Percentiles rank a stretch among this genome's conserved stretches.
phyloP scores from a whole-genome alignment of 1,140 invertebrate species.

The Monomorium pharaonis region DNA sequence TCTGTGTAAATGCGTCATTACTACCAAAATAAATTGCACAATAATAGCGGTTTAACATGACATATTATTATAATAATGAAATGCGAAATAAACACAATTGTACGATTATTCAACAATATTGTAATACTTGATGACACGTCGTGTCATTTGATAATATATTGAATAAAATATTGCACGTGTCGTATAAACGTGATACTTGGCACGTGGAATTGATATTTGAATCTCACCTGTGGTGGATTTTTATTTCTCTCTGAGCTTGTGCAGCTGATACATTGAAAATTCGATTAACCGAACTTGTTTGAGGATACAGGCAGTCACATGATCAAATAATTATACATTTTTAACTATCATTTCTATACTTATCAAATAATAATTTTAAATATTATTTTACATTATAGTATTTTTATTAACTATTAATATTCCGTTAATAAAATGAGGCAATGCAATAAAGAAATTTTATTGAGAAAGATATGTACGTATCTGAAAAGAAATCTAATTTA shows the following conservation, averaged over 20 bases:
- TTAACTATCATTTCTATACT: background rate
- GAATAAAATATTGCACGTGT: slow-evolving; percentile 9
- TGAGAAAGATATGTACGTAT: background rate
- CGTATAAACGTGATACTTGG: background rate
- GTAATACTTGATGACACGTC: slow-evolving; percentile 33
- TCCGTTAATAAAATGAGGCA: too few relatives aligned
- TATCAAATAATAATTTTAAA: background rate
- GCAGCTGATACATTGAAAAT: background rate
- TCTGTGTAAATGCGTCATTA: background rate
- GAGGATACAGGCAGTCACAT: background rate
- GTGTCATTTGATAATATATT: slow-evolving; percentile 36
- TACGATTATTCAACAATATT: slow-evolving; percentile 40
- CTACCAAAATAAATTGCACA: slow-evolving; percentile 1
- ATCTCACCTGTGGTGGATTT: background rate
- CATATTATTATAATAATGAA: slow-evolving; percentile 48
- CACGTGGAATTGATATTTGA: slow-evolving; percentile 27
- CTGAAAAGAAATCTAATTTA: background rate
- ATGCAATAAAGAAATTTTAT: background rate
- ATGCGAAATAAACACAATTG: slow-evolving; percentile 34
- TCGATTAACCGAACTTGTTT: background rate
- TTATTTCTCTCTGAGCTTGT: slow-evolving; percentile 9
- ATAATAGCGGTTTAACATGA: slow-evolving; percentile 4
- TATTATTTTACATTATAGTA: background rate
- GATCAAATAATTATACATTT: background rate
- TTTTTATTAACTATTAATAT: background rate